Percentiles rank a stretch among this genome's conserved stretches.
Evolutionary conservation across 2,888 invertebrate species (phyloP).

Genomic region (Yponomeuta plumbellus): DNA sequence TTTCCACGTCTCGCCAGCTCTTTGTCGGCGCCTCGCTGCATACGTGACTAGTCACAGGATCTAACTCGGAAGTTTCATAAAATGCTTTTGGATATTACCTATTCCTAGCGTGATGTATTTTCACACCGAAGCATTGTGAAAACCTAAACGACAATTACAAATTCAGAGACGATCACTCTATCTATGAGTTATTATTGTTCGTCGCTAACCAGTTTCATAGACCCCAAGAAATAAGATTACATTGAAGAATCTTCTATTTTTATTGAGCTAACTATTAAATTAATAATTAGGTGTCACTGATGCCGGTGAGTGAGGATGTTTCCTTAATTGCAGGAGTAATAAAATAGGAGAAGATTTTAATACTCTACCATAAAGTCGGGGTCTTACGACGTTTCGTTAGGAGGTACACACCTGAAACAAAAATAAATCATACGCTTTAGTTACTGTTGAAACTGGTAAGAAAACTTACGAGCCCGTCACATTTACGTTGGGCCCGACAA

Average conservation of each 20-base stretch:
- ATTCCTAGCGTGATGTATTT: too few relatives aligned
- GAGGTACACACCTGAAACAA: slow-evolving; percentile 60
- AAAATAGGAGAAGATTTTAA: background rate
- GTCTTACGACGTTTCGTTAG: slow-evolving; percentile 2
- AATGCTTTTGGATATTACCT: too few relatives aligned
- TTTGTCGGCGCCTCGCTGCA: slow-evolving; percentile 41
- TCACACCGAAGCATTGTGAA: background rate
- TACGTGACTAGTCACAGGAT: background rate
- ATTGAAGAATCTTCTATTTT: background rate
- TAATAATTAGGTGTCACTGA: slow-evolving; percentile 10
- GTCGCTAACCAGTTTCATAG: background rate
- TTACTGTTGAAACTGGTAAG: background rate
- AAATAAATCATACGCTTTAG: slow-evolving; percentile 26
- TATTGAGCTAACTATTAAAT: slow-evolving; percentile 5
- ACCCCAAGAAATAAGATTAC: background rate
- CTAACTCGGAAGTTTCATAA: background rate
- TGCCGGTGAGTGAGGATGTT: background rate
- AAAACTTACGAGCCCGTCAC: slow-evolving; percentile 23
- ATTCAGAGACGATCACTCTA: background rate
- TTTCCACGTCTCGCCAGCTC: slow-evolving; percentile 47
- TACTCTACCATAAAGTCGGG: slow-evolving; percentile 1
- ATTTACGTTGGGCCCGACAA: slow-evolving; percentile 35
- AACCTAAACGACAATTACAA: background rate
- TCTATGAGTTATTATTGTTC: background rate
- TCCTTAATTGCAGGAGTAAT: background rate